A percentile compares a stretch with the other conserved stretches of the same genome.
phyloP scores from a whole-genome alignment of 2,888 invertebrate genomes.

The Mongoloraphidia duomilia region DNA sequence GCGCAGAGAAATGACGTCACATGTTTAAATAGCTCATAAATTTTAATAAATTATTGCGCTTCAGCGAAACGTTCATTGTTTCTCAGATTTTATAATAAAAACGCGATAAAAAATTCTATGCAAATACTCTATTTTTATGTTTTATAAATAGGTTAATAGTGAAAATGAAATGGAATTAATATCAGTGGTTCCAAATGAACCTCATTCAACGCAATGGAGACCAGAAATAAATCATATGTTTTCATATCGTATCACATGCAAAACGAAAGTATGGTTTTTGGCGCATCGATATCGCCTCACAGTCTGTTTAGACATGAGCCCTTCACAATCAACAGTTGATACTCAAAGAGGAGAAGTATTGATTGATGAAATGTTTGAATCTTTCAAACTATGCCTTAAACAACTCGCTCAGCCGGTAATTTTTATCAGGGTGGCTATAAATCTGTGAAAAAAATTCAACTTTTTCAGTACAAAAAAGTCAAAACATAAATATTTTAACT shows the following conservation, averaged over 20 bases:
- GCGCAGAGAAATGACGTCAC: too few species aligned
- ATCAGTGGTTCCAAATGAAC: slow-evolving; percentile 43
- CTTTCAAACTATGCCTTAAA: slow-evolving; percentile 39
- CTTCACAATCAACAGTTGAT: slow-evolving; percentile 56
- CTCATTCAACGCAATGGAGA: slow-evolving; percentile 30
- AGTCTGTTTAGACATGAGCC: slow-evolving; percentile 64
- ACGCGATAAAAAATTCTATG: too few species aligned
- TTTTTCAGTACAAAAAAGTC: neutral
- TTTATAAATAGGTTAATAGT: slow-evolving; percentile 28
- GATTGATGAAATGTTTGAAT: slow-evolving; percentile 42
- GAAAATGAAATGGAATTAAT: slow-evolving; percentile 44
- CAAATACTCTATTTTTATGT: neutral
- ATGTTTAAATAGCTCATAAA: neutral
- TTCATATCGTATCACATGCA: slow-evolving; percentile 37
- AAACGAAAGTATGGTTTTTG: slow-evolving; percentile 49
- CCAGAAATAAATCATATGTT: slow-evolving; percentile 30
- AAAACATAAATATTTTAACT: slow-evolving; percentile 4
- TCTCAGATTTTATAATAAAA: neutral
- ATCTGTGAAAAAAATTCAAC: neutral
- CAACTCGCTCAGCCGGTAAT: slow-evolving; percentile 40
- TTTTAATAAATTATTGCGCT: neutral
- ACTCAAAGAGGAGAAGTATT: slow-evolving; percentile 43
- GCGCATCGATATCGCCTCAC: slow-evolving; percentile 56
- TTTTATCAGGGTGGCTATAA: slow-evolving; percentile 8
- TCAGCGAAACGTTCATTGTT: neutral